A percentile compares a stretch with the other conserved stretches of the same genome.
Evolutionary conservation across 2,113 vertebrate species (phyloP).

Genomic region (Epinephelus lanceolatus): DNA sequence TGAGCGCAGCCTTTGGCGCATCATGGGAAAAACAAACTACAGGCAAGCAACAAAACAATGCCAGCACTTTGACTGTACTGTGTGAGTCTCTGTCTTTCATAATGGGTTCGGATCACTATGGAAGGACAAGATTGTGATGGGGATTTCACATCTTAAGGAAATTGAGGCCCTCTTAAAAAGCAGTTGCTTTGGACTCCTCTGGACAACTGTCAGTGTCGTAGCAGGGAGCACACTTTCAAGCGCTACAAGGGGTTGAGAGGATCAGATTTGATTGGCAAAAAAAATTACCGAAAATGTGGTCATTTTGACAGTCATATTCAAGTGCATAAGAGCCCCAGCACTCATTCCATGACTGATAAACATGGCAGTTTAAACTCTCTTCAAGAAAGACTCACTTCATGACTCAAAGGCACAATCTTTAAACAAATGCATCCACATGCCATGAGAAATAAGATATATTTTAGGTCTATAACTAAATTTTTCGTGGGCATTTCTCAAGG

Average conservation of each 20-base stretch:
- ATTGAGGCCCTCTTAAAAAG: not conserved
- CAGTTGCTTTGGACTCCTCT: not conserved
- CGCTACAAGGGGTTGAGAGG: not conserved
- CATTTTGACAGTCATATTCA: not conserved
- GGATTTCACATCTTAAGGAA: constrained; percentile 9
- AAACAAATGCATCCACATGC: not conserved
- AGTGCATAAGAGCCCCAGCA: not conserved
- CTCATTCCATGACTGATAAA: not conserved
- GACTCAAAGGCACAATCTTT: not conserved
- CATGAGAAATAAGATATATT: not conserved
- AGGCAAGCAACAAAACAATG: not conserved
- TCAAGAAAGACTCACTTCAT: not conserved
- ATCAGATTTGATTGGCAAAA: constrained; percentile 20
- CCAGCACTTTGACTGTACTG: not conserved
- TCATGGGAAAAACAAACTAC: constrained; percentile 7
- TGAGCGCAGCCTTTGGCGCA: not conserved
- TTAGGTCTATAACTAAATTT: no score
- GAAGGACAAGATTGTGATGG: not conserved
- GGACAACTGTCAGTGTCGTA: constrained; percentile 1
- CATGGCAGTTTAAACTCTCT: not conserved
- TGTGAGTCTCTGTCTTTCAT: constrained; percentile 8
- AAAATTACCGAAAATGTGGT: not conserved
- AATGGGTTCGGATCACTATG: not conserved
- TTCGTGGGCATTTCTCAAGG: not conserved
- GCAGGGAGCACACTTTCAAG: not conserved